Evolutionary conservation across 2,113 vertebrate species (phyloP).

Genomic region (Alexandromys fortis): DNA sequence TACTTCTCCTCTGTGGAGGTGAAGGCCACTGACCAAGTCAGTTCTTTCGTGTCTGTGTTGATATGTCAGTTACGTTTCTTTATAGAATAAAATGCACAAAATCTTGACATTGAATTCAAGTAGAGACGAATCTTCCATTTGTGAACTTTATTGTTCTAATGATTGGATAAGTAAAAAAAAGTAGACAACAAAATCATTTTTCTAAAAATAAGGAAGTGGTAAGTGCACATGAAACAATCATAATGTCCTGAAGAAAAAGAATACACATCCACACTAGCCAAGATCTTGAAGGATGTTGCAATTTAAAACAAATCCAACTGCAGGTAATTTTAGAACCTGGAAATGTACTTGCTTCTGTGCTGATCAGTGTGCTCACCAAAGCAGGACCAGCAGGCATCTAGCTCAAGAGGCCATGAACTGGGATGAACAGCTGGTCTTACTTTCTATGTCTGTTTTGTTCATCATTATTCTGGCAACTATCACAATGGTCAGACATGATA

Average conservation of each 20-base stretch:
- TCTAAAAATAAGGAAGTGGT: conserved; percentile 22
- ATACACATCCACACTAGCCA: not conserved
- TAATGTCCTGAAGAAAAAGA: not conserved
- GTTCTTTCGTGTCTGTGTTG: not conserved
- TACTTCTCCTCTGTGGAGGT: not conserved
- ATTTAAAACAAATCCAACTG: not conserved
- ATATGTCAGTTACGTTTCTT: not conserved
- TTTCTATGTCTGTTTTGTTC: not conserved
- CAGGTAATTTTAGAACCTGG: not conserved
- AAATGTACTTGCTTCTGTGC: not conserved
- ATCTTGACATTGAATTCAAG: not conserved
- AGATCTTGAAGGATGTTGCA: not conserved
- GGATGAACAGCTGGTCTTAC: not conserved
- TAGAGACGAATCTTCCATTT: not conserved
- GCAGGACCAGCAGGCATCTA: not conserved
- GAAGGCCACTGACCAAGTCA: not conserved
- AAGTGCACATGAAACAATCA: not conserved
- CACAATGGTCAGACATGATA: not conserved
- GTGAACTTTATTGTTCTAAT: not conserved
- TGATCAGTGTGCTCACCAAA: not conserved
- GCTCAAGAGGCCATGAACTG: not conserved
- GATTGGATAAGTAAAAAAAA: not conserved
- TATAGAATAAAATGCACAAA: conserved; percentile 18
- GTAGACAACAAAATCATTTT: not conserved
- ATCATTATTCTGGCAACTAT: not conserved